Percentiles rank a stretch among this genome's conserved stretches.
Evolutionary conservation across 2,888 invertebrate species (phyloP).

Genomic region (Germaria angustata): DNA sequence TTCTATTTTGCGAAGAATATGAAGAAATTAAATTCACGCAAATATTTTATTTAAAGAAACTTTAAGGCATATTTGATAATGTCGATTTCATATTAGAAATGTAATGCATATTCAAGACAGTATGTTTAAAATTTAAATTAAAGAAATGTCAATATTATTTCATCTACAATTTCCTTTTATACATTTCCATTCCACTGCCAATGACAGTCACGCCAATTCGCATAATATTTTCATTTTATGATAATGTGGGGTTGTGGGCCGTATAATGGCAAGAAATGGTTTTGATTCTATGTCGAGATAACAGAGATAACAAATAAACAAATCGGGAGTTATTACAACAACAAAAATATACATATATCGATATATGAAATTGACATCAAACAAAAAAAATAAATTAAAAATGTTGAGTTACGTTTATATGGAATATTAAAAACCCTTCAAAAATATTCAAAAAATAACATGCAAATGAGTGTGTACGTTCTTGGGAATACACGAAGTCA

Average conservation of each 20-base stretch:
- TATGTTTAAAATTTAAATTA: constrained; percentile 1
- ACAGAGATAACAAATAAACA: constrained; percentile 20
- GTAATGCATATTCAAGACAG: too few relatives aligned
- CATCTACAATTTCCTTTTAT: constrained; percentile 13
- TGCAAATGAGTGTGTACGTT: too few relatives aligned
- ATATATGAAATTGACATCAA: constrained; percentile 20
- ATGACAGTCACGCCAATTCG: not conserved
- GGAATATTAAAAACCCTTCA: not conserved
- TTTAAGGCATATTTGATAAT: too few relatives aligned
- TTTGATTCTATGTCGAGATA: constrained; percentile 9
- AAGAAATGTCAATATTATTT: constrained; percentile 25
- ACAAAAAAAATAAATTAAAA: not conserved
- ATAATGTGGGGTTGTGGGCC: not conserved
- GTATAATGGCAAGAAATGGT: not conserved
- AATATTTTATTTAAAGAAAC: too few relatives aligned
- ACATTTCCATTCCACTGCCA: constrained; percentile 10
- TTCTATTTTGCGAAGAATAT: too few relatives aligned
- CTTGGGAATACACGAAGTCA: too few relatives aligned
- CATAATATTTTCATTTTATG: not conserved
- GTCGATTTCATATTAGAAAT: too few relatives aligned
- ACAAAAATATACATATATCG: too few relatives aligned
- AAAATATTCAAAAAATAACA: not conserved
- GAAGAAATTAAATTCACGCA: too few relatives aligned
- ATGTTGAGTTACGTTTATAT: not conserved
- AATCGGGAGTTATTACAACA: constrained; percentile 31